Base-by-base conservation (phyloP, 2,888 invertebrate species). In the Drosophila buzzatii region DNA sequence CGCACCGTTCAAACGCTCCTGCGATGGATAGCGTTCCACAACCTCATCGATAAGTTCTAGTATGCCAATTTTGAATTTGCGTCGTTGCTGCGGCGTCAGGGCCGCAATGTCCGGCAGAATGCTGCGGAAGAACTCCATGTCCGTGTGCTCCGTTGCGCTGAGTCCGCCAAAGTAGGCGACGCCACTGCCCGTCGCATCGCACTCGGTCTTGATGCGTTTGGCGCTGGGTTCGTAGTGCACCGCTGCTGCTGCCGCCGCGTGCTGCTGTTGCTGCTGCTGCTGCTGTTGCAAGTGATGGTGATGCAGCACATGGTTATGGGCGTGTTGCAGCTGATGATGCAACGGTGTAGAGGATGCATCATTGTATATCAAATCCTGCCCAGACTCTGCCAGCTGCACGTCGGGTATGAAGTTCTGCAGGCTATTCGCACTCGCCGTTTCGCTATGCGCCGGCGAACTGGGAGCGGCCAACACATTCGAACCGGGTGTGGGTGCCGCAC, bases 11-110 rank as follows among this genome's bases (percentile, higher is more conserved):
- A 66, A 81, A 1, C 74, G 82, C 53, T 82, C 82, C 41, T 71
- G 82, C 16, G 70, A 76, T 0, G 92, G 93, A 87, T 89, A 92
- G 27, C 92, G 92, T 1, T 91, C 86, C 7, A 92, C 83, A 7
- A 93, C 92, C 65, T 94, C 93, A 79, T 94, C 94, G 57, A 94
- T 94, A 27, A 94, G 82, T 78, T 94, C 92, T 27, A 94, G 88
- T 62, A 94, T 92, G 9, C 94, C 94, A 76, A 94, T 94, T 92
- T 94, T 94, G 1, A 94, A 92, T 82, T 93, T 94, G 14, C 94
- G 92, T 64, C 94, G 94, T 72, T 94, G 94, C 62, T 93, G 92
- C 5, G 93, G 91, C n/a, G 93, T 93, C 76, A 94, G 92, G 23
- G 92, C 89, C 37, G 92, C 93, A 56, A 94, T 93, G 79, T 94